A percentile compares a stretch with the other conserved stretches of the same genome.
Conservation (phyloP, 1,140 invertebrate genomes). For the Cheumatopsyche charites region DNA sequence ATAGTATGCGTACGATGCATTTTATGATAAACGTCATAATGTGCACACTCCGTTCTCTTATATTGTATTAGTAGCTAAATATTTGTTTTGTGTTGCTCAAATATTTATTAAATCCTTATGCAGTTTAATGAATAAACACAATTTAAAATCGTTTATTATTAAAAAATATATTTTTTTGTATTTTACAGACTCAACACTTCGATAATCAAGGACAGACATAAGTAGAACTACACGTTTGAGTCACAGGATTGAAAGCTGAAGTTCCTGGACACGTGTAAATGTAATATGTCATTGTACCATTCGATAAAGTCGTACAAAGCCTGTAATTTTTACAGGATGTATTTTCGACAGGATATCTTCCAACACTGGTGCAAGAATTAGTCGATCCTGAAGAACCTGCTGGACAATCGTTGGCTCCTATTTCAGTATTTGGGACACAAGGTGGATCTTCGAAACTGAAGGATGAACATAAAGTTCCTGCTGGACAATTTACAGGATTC, state of each 20-base stretch:
- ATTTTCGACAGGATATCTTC: background rate
- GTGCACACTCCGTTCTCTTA: too few species aligned
- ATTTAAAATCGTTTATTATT: too few species aligned
- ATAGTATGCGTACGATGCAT: too few species aligned
- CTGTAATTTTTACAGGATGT: conserved; percentile 12
- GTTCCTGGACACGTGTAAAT: conserved; percentile 9
- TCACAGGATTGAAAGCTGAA: background rate
- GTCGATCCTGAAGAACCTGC: background rate
- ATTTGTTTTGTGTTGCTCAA: too few species aligned
- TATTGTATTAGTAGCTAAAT: too few species aligned
- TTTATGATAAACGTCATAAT: too few species aligned
- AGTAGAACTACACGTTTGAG: background rate
- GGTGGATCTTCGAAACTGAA: background rate
- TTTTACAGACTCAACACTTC: too few species aligned
- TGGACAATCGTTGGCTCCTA: background rate
- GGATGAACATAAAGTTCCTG: background rate
- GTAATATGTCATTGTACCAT: background rate
- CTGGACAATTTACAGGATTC: background rate
- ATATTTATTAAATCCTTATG: too few species aligned
- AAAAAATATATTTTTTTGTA: too few species aligned
- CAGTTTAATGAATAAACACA: too few species aligned
- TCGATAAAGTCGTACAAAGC: background rate
- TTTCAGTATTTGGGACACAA: background rate
- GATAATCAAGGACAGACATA: background rate
- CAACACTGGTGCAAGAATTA: background rate